phyloP scores from a whole-genome alignment of 1,140 invertebrate genomes.

The Steinernema feltiae region DNA sequence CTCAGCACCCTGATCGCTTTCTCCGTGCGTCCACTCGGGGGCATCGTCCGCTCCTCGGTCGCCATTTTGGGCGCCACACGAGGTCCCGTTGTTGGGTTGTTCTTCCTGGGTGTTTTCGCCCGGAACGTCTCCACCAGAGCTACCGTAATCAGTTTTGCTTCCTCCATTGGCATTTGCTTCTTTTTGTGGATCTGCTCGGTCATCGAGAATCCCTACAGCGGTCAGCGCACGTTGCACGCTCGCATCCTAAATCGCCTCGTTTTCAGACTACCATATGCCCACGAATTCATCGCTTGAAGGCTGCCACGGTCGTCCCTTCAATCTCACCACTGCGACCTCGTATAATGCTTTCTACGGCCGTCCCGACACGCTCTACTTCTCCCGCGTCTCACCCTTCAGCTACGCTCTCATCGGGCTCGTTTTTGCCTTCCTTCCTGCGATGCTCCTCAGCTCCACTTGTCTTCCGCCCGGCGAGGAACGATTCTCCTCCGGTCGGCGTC shows the following conservation, averaged over 20 bases:
- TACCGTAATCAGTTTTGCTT: constrained; percentile 29
- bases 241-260: not conserved
- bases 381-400: constrained; percentile 30
- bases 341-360: constrained; percentile 32
- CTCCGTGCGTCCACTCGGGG: constrained; percentile 34
- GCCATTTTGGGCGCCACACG: constrained; percentile 19
- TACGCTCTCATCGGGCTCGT: constrained; percentile 29
- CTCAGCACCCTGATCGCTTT: constrained; percentile 31
- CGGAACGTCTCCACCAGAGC: not conserved
- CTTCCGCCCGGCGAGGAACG: constrained; percentile 36
- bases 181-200: constrained; percentile 29
- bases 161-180: constrained; percentile 20
- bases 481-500: not conserved
- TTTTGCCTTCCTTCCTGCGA: not conserved
- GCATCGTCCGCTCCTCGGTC: constrained; percentile 25
- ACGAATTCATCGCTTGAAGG: not conserved
- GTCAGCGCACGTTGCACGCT: not conserved
- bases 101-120: constrained; percentile 30
- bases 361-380: constrained; percentile 22
- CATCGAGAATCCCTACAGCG: not conserved
- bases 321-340: constrained; percentile 18
- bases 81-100: constrained; percentile 34
- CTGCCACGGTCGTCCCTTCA: not conserved
- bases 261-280: not conserved
- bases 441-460: constrained; percentile 41